These are phyloP conservation scores for Melinopterus prodromus DNA, from an alignment of 2,888 invertebrate species.

Conservation along the genomic window DNA sequence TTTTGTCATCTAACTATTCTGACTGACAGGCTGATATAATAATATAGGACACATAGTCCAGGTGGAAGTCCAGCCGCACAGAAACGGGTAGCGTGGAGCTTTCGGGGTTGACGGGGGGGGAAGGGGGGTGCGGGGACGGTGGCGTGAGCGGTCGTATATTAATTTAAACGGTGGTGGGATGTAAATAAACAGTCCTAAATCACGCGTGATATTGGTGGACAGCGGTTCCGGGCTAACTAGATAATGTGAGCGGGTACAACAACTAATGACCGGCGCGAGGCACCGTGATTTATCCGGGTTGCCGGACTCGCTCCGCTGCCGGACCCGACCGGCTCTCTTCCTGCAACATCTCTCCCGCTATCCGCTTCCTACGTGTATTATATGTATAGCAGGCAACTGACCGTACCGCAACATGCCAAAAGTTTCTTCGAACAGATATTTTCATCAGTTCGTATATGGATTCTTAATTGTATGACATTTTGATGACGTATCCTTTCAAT, in stretches of 20 bases:
- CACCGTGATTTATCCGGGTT: slow-evolving; percentile 59
- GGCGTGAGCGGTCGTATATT: slow-evolving; percentile 31
- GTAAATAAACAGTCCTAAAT: slow-evolving; percentile 50
- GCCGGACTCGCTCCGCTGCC: background rate
- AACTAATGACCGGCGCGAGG: slow-evolving; percentile 61
- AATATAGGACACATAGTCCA: background rate
- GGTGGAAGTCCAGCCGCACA: background rate
- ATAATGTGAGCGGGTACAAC: slow-evolving; percentile 58
- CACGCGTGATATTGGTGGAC: slow-evolving; percentile 50
- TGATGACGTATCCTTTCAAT: too few relatives aligned
- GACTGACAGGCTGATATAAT: too few relatives aligned
- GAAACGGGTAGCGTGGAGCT: background rate
- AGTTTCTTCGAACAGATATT: background rate
- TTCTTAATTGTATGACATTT: too few relatives aligned
- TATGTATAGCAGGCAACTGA: background rate
- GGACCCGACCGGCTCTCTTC: background rate
- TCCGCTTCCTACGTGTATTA: background rate
- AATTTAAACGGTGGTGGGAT: slow-evolving; percentile 38
- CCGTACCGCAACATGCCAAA: background rate
- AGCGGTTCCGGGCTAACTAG: slow-evolving; percentile 56
- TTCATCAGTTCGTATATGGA: too few relatives aligned
- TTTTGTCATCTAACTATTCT: too few relatives aligned
- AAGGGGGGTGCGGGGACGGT: background rate
- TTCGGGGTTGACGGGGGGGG: background rate
- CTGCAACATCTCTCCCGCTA: slow-evolving; percentile 12